Conservation (phyloP, 2,113 vertebrate genomes). For the Cariama cristata region DNA sequence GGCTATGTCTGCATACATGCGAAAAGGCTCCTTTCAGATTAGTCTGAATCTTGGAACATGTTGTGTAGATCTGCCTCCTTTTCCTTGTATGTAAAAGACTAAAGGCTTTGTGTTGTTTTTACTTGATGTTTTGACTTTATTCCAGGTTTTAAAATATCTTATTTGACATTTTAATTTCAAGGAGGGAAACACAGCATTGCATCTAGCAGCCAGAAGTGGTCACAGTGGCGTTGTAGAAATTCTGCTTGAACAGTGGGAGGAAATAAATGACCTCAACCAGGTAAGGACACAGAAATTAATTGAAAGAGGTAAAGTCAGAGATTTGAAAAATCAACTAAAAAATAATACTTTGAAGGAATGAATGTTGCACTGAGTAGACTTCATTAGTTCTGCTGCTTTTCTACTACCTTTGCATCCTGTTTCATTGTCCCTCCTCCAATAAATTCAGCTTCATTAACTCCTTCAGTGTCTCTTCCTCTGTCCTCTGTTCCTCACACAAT, state of each 20-base stretch:
- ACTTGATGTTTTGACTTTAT: not conserved
- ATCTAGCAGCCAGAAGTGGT: constrained; percentile 86
- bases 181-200: constrained; percentile 89
- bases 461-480: not conserved
- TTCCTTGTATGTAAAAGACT: not conserved
- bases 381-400: not conserved
- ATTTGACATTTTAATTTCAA: constrained; percentile 53
- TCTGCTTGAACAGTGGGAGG: constrained; percentile 82
- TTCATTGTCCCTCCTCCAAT: not conserved
- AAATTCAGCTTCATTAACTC: not conserved
- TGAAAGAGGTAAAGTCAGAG: not conserved
- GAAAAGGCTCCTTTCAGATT: not conserved
- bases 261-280: constrained; percentile 83
- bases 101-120: not conserved
- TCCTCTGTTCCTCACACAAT: not conserved
- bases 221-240: constrained; percentile 76
- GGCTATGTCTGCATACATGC: not conserved
- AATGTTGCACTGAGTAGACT: not conserved
- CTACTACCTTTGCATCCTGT: not conserved
- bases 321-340: not conserved
- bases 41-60: not conserved
- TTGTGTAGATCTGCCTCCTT: not conserved
- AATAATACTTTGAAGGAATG: not conserved
- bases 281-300: constrained; percentile 55
- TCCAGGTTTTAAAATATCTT: not conserved